A percentile compares a stretch with the other conserved stretches of the same genome.
Evolutionary conservation across 2,797 vertebrate species (phyloP).

Genomic region (Acanthurus lineatus): DNA sequence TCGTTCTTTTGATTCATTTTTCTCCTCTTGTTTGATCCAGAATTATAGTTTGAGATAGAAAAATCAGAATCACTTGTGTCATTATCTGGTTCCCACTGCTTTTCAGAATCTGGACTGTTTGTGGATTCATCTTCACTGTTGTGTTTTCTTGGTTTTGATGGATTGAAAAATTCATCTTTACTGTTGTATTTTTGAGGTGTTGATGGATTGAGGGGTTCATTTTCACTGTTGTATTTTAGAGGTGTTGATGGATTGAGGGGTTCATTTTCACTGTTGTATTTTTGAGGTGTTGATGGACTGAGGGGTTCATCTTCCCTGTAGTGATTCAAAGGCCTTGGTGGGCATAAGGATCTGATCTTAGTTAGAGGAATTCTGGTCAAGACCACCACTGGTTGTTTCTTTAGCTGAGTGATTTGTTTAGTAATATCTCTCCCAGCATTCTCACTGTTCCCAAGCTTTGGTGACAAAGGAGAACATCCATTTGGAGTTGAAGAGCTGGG

Average conservation of each 20-base stretch:
- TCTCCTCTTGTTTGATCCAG: constrained; percentile 38
- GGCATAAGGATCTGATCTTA: accelerated
- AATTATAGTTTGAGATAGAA: not conserved
- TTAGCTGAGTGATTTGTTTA: not conserved
- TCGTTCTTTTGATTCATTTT: not conserved
- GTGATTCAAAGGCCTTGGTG: accelerated
- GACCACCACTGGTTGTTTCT: constrained; percentile 39
- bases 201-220: no score
- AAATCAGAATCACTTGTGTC: not conserved
- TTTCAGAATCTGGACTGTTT: not conserved
- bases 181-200: no score
- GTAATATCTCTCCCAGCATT: not conserved
- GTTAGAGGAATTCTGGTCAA: constrained; percentile 39
- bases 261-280: no score
- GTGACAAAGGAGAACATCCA: not conserved
- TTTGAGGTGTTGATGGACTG: no score
- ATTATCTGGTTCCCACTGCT: not conserved
- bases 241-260: no score
- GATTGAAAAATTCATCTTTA: no score
- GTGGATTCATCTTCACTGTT: not conserved
- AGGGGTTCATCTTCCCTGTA: not conserved
- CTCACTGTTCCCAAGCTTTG: not conserved
- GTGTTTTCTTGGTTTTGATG: no score
- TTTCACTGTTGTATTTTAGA: no score
- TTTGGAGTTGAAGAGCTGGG: not conserved